A percentile compares a stretch with the other conserved stretches of the same genome.
phyloP scores from a whole-genome alignment of 1,140 invertebrate genomes.

The Periplaneta americana region DNA sequence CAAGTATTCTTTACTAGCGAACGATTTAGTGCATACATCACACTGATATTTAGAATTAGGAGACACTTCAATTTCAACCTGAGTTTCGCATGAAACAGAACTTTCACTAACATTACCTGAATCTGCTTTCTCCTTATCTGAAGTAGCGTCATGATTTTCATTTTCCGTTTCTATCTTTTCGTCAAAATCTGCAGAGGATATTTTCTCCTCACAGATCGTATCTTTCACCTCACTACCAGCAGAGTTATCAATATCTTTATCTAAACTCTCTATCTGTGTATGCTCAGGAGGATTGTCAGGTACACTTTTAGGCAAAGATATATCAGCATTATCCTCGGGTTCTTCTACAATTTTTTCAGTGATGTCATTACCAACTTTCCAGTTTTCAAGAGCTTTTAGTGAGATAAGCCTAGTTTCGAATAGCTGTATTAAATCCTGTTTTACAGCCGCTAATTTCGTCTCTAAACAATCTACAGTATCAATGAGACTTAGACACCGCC shows the following conservation, averaged over 20 bases:
- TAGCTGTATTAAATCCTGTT: slow-evolving; percentile 7
- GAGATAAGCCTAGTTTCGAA: not conserved
- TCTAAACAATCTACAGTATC: slow-evolving; percentile 12
- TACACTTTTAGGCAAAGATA: not conserved
- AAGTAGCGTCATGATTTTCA: not conserved
- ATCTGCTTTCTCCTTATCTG: not conserved
- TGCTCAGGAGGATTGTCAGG: not conserved
- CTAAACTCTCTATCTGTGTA: not conserved
- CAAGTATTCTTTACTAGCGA: slow-evolving; percentile 11
- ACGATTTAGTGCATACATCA: slow-evolving; percentile 4
- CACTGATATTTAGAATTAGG: not conserved
- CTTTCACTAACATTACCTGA: not conserved
- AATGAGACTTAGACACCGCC: slow-evolving; percentile 3
- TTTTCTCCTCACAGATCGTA: not conserved
- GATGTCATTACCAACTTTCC: not conserved
- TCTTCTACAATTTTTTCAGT: not conserved
- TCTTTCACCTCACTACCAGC: not conserved
- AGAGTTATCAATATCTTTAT: not conserved
- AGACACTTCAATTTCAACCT: not conserved
- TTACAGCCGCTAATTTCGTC: slow-evolving; percentile 9
- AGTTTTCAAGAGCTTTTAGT: not conserved
- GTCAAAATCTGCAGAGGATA: not conserved
- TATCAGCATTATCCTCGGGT: not conserved
- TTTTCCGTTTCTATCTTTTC: not conserved
- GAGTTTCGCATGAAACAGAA: not conserved